Evolutionary conservation across 2,797 vertebrate genomes (phyloP), one percentile per base, ranked within the genome.

Genomic region (Crax fasciolata): DNA sequence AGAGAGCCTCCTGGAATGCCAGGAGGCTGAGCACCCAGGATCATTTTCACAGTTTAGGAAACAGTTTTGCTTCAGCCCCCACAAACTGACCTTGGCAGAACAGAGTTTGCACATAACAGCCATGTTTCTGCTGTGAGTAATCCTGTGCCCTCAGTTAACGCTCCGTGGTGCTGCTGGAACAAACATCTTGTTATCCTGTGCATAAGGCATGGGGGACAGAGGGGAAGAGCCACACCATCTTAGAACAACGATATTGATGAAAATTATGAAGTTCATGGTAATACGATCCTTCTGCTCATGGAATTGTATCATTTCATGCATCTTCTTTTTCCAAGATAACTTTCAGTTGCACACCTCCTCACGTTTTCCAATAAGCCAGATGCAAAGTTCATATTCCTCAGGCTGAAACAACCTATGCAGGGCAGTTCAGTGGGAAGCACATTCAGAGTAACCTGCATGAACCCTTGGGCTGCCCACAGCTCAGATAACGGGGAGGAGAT

Each of bases 1-100:
- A 55, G 30, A n/a, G n/a, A 3, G 18, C 78, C 86, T 82, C 52
- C 71, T 87, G 49, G 79, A 87, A 95, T 95, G 92, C 94, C 91
- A 84, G 63, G 63, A 90, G 77, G 38, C 85, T 93, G 85, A 82
- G 70, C 81, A 94, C 79, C 15, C 30, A 0, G 71, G 92, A 95
- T 95, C 91, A 46, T 58, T 92, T 95, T 91, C 94, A 94, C 58
- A 67, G 82, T 86, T 95, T 86, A 91, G 93, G 92, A 92, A 96
- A 94, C 66, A 43, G 76, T 76, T 93, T 95, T 41, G 59, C 75
- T 89, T 93, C 89, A 86, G 13, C 94, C 85, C 82, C 92, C 96
- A 76, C 96, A 91, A 87, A 86, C 0, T 84, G 83, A 93, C 89
- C 85, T 94, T 93, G 92, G 85, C 94, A 96, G 84, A 92, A 94